A percentile compares a stretch with the other conserved stretches of the same genome.
Conservation (phyloP, 2,888 invertebrate genomes). For the Lordiphosa fenestrarum region DNA sequence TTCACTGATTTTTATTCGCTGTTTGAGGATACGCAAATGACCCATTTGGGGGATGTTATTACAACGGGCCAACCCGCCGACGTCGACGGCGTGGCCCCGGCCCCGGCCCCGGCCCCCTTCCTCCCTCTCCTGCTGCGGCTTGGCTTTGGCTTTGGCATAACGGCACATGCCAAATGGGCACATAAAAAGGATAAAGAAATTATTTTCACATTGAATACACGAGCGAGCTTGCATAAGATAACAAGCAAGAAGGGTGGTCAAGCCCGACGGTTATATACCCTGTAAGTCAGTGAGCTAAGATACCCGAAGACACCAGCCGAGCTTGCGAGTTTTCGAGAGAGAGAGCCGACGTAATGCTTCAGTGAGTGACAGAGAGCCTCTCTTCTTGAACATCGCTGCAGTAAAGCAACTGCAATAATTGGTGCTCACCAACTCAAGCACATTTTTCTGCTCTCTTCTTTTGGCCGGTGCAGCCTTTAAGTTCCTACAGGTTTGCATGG, state of each 20-base stretch:
- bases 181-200: slow-evolving; percentile 80
- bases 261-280: no score
- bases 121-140: slow-evolving; percentile 9
- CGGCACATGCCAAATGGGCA: slow-evolving; percentile 78
- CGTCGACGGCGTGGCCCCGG: slow-evolving; percentile 34
- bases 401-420: no score
- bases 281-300: no score
- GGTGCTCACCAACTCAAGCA: no score
- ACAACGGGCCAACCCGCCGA: slow-evolving; percentile 55
- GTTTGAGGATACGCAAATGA: slow-evolving; percentile 80
- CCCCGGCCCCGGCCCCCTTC: slow-evolving; percentile 25
- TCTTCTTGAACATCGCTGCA: no score
- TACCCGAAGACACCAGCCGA: no score
- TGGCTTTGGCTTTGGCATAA: slow-evolving; percentile 59
- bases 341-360: no score
- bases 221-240: slow-evolving; percentile 47
- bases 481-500: no score
- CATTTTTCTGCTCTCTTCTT: no score
- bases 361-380: no score
- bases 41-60: slow-evolving; percentile 81
- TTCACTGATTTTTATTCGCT: slow-evolving; percentile 80
- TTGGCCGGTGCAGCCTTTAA: no score
- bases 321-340: no score
- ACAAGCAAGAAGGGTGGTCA: slow-evolving; percentile 14
- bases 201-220: slow-evolving; percentile 78